Evolutionary conservation across 2,113 vertebrate genomes (phyloP).

Genomic region (Pomatorhinus ruficollis): DNA sequence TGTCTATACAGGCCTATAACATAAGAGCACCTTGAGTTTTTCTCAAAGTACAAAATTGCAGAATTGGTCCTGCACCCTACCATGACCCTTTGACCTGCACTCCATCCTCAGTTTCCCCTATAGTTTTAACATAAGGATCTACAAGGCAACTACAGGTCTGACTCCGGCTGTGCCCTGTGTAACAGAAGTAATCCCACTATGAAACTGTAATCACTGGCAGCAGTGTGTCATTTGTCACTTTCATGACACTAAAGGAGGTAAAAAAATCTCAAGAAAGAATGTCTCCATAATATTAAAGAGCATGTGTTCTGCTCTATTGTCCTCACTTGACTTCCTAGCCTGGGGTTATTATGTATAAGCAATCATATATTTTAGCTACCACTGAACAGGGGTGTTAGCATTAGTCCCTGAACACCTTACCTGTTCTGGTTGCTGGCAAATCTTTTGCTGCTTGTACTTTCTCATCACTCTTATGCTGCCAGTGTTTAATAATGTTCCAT

Average conservation of each 20-base stretch:
- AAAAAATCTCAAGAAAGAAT: background rate
- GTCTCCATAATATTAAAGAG: background rate
- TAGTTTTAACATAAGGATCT: background rate
- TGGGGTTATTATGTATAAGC: background rate
- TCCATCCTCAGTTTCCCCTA: background rate
- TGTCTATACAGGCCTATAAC: too few relatives aligned
- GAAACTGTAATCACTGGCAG: background rate
- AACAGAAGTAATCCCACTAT: background rate
- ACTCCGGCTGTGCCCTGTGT: background rate
- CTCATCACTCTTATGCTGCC: background rate
- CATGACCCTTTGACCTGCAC: background rate
- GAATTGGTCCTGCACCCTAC: background rate
- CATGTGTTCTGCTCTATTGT: background rate
- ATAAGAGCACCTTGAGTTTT: background rate
- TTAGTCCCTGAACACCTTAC: background rate
- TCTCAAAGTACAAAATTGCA: background rate
- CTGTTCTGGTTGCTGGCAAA: background rate
- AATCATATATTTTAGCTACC: background rate
- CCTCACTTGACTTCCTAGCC: background rate
- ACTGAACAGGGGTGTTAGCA: background rate
- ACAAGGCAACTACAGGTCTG: background rate
- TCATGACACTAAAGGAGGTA: background rate
- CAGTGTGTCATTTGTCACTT: background rate
- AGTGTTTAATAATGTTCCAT: background rate
- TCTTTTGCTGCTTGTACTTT: background rate